These are phyloP conservation scores for Bufo gargarizans DNA, from an alignment of 2,113 vertebrate species.

Conservation along the genomic window DNA sequence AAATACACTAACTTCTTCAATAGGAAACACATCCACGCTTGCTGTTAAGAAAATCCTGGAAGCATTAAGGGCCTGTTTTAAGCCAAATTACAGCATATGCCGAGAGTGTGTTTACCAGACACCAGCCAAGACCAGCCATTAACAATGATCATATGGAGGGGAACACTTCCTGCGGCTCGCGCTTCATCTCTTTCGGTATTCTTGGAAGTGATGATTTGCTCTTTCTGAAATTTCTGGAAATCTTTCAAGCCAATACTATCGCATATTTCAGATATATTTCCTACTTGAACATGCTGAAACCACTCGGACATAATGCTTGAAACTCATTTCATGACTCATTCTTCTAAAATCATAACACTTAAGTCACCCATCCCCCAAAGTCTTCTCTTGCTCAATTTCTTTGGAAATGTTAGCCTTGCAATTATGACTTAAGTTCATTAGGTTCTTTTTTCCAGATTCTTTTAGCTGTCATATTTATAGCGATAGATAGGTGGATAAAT, in stretches of 20 bases:
- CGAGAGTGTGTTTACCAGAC: conserved; percentile 45
- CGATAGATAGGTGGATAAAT: too few species aligned
- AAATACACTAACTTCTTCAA: conserved; percentile 54
- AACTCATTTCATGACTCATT: conserved; percentile 12
- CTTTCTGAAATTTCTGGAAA: conserved; percentile 43
- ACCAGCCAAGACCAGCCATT: not conserved
- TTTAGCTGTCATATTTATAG: not conserved
- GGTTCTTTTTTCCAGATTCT: not conserved
- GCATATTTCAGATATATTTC: conserved; percentile 32
- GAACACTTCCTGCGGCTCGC: conserved; percentile 5
- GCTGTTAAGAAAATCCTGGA: conserved; percentile 52
- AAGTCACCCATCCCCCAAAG: conserved; percentile 39
- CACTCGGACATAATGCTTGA: not conserved
- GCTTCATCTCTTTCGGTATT: conserved; percentile 36
- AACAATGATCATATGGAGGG: conserved; percentile 31
- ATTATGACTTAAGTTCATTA: not conserved
- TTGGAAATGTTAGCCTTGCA: not conserved
- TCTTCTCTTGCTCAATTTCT: not conserved
- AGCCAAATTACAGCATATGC: conserved; percentile 28
- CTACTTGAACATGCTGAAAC: conserved; percentile 52
- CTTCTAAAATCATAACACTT: not conserved
- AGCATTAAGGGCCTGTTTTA: conserved; percentile 17
- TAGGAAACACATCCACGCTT: conserved; percentile 42
- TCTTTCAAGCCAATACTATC: conserved; percentile 32
- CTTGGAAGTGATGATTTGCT: conserved; percentile 34